Base-by-base conservation (phyloP, 1,140 invertebrate species). In the Neodiprion pinetum region DNA sequence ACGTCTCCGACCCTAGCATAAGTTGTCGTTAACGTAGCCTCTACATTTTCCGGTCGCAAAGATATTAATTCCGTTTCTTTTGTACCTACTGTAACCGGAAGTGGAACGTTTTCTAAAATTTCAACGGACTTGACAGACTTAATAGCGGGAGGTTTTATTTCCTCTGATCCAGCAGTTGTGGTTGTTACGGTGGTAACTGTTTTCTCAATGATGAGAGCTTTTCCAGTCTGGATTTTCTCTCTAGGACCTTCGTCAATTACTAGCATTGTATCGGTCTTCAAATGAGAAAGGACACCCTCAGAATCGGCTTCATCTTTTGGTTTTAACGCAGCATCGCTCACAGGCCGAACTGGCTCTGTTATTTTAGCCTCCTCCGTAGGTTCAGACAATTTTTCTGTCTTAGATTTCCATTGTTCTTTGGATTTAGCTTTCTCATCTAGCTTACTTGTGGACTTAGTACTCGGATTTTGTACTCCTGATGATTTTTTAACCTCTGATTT, bases 21-120 rank as follows among this genome's bases (percentile, higher is more conserved):
- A 65, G 80, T 86, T 9, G 85, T 86, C 49, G 79, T 83, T 74
- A 86, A 74, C 77, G 79, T 84, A 71, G 83, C 81, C 74, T 88
- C 87, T 72, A 85, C 84, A 23, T 67, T 85, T 72, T 83, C 85
- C 23, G 86, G 85, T 73, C 81, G 79, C 73, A 88, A 79, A 72
- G 80, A 81, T 69, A 88, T 77, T 65, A 86, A 78, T 78, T 86
- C 82, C 21, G 80, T 80, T 17, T 69, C 11, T 74, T 81, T 83
- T 12, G 78, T 75, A 65, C 69, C 75, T 72, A 78, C 75, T 68
- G 76, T 79, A 72, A 75, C 79, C 28, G 78, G 75, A 67, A 79
- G 50, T 48, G 81, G 74, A 50, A 82, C 75, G 71, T 76, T 84
- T 72, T 80, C 82, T 76, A 80, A 71, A 47, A 81, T 83, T 69